phyloP scores from a whole-genome alignment of 2,113 vertebrate species.

The Amblyopsis rosae region DNA sequence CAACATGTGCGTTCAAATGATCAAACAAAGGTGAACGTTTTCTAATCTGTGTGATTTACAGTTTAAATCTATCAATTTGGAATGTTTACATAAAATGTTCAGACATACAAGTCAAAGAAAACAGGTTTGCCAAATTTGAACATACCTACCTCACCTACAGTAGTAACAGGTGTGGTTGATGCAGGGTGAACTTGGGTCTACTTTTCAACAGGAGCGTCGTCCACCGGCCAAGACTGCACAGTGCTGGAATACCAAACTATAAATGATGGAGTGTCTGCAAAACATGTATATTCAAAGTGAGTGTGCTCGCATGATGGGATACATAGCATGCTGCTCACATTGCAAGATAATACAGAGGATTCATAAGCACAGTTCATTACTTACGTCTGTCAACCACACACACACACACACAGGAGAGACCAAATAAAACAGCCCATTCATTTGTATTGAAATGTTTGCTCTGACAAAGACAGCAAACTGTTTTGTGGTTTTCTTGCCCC shows the following conservation, averaged over 20 bases:
- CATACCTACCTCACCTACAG: no score
- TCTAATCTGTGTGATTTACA: no score
- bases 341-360: slow-evolving; percentile 23
- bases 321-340: not conserved
- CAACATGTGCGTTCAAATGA: no score
- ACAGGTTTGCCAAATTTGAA: no score
- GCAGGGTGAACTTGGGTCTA: slow-evolving; percentile 46
- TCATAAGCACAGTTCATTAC: slow-evolving; percentile 44
- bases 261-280: slow-evolving; percentile 31
- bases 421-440: not conserved
- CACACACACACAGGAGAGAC: not conserved
- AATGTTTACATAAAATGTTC: no score
- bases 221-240: not conserved
- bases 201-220: not conserved
- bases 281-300: slow-evolving; percentile 11
- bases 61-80: no score
- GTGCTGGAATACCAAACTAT: not conserved
- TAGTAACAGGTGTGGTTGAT: slow-evolving; percentile 1
- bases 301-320: not conserved
- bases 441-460: not conserved
- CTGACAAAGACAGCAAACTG: not conserved
- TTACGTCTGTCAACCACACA: slow-evolving; percentile 9
- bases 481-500: not conserved
- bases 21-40: no score
- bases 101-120: no score